Conservation (phyloP, 2,797 vertebrate genomes). For the Gastrophryne carolinensis region DNA sequence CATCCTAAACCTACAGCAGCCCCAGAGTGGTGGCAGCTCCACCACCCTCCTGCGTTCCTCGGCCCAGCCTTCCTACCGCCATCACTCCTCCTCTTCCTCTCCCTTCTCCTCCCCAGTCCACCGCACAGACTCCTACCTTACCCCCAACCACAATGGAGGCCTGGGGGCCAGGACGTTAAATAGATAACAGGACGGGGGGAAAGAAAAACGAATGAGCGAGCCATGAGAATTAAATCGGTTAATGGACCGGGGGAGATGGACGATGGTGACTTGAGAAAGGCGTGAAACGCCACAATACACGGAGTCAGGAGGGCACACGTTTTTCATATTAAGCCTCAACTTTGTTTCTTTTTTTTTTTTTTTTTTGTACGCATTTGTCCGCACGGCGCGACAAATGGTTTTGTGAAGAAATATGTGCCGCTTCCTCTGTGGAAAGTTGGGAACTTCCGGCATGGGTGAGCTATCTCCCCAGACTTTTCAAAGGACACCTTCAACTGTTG, state of each 20-base stretch:
- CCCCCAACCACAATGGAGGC: constrained; percentile 85
- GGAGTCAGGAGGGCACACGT: constrained; percentile 41
- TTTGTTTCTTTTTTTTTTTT: constrained; percentile 4
- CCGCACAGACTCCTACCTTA: constrained; percentile 69
- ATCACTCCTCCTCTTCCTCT: constrained; percentile 58
- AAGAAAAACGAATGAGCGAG: constrained; percentile 22
- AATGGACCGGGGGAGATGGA: not conserved
- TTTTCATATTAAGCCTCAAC: constrained; percentile 57
- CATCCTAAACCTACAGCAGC: constrained; percentile 93
- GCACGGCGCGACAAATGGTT: not conserved
- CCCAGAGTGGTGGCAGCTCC: constrained; percentile 58
- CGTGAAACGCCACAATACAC: not conserved
- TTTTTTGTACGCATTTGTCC: not conserved
- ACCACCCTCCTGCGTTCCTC: constrained; percentile 63
- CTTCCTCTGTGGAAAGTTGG: not conserved
- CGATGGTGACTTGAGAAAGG: not conserved
- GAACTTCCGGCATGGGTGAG: not conserved
- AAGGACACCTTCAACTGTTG: constrained; percentile 33
- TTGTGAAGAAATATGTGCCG: constrained; percentile 22
- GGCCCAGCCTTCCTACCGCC: constrained; percentile 60
- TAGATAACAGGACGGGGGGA: constrained; percentile 82
- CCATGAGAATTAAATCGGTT: constrained; percentile 23
- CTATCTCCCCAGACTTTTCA: constrained; percentile 8
- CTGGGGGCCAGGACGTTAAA: constrained; percentile 89
- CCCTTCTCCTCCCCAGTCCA: constrained; percentile 63